Evolutionary conservation across 2,888 invertebrate species (phyloP), one percentile per base, ranked within the genome.

Genomic region (Drosophila robusta): DNA sequence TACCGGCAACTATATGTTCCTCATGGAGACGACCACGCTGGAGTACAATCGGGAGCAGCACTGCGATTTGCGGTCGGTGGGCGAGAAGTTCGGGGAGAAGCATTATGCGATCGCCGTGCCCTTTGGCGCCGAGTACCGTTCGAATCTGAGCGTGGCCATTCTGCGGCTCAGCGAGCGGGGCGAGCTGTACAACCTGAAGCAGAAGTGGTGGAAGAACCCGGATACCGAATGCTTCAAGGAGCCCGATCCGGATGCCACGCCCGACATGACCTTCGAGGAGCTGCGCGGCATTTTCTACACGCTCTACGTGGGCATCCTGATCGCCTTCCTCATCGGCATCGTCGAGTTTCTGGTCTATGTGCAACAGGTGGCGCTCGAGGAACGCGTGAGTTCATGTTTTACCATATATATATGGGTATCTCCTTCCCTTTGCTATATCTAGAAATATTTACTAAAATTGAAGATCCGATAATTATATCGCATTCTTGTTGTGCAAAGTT

Each of bases 21-120:
- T 99, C 71, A 98, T 99, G 97, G 99, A 99, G 93, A 98, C 98
- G 26, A 96, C 98, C 0, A 95, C 96, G 18, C 96, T 99, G 76
- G 98, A 99, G 92, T 99, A 98, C 92, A 95, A 95, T 81, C 95
- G 95, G 66, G 95, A 96, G 91, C 94, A 96, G 78, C 94, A 96
- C 89, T 98, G 98, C 91, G 95, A 95, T 65, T 93, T 98, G 73
- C 95, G 94, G 63, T 95, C 95, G 93, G 94, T 97, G 32, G 97
- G 98, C 0, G 94, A 95, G 4, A 94, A 95, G 78, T 93, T 98
- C 51, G 98, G 98, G 89, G 96, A 96, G 47, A 98, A 98, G 91
- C 98, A 98, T 84, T 98, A 98, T 90, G 98, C 98, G 24, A 98
- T 98, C 67, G 98, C 98, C 0, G 95, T 98, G 94, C 97, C 97